A percentile compares a stretch with the other conserved stretches of the same genome.
Evolutionary conservation across 2,888 invertebrate species (phyloP).

Genomic region (Linnaemya vulpina): DNA sequence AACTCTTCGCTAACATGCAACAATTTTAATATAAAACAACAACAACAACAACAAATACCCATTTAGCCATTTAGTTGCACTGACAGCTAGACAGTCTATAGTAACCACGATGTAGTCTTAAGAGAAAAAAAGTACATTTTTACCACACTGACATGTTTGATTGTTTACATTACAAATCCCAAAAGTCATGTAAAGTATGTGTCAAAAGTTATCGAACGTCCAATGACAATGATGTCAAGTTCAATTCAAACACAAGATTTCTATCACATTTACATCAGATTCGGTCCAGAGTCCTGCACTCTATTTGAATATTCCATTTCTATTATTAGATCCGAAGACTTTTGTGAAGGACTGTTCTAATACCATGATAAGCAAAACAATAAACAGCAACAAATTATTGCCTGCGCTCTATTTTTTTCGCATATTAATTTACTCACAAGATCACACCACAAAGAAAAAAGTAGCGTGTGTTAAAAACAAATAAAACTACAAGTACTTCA

Average conservation of each 20-base stretch:
- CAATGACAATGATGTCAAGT: no score
- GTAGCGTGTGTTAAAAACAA: slow-evolving; percentile 39
- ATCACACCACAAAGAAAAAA: slow-evolving; percentile 17
- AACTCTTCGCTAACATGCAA: slow-evolving; percentile 42
- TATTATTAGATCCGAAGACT: neutral
- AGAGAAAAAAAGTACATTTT: neutral
- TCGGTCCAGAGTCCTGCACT: no score
- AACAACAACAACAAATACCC: slow-evolving; percentile 20
- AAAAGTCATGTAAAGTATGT: neutral
- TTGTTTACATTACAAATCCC: neutral
- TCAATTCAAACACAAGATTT: no score
- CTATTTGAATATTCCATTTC: neutral
- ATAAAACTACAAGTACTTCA: slow-evolving; percentile 32
- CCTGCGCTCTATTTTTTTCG: slow-evolving; percentile 3
- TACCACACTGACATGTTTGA: neutral
- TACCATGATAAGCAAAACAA: neutral
- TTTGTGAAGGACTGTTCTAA: neutral
- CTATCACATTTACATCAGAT: no score
- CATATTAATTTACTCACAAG: slow-evolving; percentile 1
- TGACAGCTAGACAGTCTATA: slow-evolving; percentile 16
- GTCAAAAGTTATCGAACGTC: neutral
- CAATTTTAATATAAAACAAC: slow-evolving; percentile 9
- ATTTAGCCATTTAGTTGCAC: slow-evolving; percentile 40
- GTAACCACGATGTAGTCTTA: slow-evolving; percentile 12
- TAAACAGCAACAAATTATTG: neutral